phyloP scores from a whole-genome alignment of 2,797 vertebrate species.

The Mycteria americana region DNA sequence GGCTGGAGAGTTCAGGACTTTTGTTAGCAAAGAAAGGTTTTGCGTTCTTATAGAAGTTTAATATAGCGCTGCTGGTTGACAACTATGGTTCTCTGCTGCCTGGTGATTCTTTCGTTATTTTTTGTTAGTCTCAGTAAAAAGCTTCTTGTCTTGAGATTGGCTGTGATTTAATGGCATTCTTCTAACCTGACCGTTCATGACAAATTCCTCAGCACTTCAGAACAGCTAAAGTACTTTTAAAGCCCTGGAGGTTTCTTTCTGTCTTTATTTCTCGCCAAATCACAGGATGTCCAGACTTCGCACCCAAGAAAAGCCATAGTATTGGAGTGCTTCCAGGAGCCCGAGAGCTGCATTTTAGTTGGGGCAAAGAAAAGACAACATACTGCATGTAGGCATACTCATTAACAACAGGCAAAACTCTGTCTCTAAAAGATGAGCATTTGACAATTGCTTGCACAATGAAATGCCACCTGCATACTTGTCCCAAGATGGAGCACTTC shows the following conservation, averaged over 20 bases:
- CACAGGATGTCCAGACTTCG: neutral
- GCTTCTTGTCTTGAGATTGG: neutral
- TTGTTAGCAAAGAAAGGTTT: neutral
- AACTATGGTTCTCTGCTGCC: neutral
- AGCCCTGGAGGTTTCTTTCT: neutral
- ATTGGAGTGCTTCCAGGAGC: neutral
- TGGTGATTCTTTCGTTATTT: neutral
- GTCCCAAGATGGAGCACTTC: neutral
- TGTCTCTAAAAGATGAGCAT: neutral
- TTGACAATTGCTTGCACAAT: neutral
- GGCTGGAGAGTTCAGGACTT: neutral
- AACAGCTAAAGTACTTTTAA: neutral
- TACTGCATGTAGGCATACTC: neutral
- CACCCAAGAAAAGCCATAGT: neutral
- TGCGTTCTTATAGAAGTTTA: neutral
- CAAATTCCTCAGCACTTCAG: constrained; percentile 20
- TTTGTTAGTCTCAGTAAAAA: neutral
- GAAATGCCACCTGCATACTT: constrained; percentile 5
- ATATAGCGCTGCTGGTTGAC: neutral
- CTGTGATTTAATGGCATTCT: constrained; percentile 33
- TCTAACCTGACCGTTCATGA: neutral
- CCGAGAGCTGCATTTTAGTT: neutral
- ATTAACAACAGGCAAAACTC: neutral
- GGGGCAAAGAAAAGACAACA: neutral
- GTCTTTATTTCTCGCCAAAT: neutral